phyloP scores from a whole-genome alignment of 2,888 invertebrate species.

The Therioaphis trifolii region DNA sequence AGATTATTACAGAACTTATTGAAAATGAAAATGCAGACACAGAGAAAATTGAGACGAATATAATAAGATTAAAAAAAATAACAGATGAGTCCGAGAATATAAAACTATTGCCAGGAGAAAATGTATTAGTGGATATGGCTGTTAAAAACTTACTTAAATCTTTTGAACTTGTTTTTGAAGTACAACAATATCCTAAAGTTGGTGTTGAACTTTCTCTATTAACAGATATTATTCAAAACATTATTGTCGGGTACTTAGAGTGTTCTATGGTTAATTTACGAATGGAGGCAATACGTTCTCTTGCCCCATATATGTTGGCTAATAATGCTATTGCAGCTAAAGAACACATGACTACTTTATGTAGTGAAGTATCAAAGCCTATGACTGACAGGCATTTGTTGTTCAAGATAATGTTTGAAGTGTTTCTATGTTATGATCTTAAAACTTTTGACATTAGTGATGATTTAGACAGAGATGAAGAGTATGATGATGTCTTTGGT shows the following conservation, averaged over 20 bases:
- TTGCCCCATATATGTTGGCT: constrained; percentile 21
- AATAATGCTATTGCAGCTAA: constrained; percentile 22
- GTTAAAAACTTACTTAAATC: constrained; percentile 25
- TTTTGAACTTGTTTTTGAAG: constrained; percentile 42
- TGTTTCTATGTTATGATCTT: constrained; percentile 38
- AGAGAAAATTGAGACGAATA: neutral
- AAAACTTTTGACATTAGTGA: constrained; percentile 1
- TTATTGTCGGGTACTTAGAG: constrained; percentile 38
- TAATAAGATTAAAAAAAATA: neutral
- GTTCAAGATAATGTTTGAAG: constrained; percentile 45
- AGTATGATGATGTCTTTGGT: neutral
- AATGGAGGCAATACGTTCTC: constrained; percentile 37
- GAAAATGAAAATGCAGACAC: neutral
- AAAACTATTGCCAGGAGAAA: constrained; percentile 9
- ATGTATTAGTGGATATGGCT: neutral
- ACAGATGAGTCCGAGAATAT: constrained; percentile 5
- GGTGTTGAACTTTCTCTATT: constrained; percentile 31
- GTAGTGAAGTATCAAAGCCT: constrained; percentile 35
- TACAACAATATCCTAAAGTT: constrained; percentile 44
- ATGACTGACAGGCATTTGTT: constrained; percentile 32
- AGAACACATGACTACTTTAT: constrained; percentile 31
- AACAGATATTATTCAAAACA: constrained; percentile 54
- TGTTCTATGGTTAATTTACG: constrained; percentile 31
- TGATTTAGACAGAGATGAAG: constrained; percentile 38
- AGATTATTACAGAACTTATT: constrained; percentile 6